Evolutionary conservation across 1,140 invertebrate genomes (phyloP).

Genomic region (Drosophila arizonae): DNA sequence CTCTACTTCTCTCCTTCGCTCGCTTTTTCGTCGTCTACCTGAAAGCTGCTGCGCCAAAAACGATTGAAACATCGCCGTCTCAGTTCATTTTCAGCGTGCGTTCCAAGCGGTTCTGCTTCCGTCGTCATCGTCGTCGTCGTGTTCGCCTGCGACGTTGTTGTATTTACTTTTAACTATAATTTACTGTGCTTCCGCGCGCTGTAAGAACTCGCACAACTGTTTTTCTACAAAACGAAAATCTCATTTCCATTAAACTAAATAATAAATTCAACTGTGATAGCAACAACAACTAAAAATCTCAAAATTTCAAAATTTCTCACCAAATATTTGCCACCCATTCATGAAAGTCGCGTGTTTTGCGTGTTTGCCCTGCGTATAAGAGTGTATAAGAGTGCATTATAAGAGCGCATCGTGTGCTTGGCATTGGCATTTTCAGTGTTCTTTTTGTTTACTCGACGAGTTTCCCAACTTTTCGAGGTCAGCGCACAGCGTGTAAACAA

Average conservation of each 20-base stretch:
- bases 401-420: constrained; percentile 4
- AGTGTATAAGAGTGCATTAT: constrained; percentile 13
- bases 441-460: constrained; percentile 33
- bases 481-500: constrained; percentile 28
- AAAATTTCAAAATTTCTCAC: constrained; percentile 21
- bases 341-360: constrained; percentile 53
- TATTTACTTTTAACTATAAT: constrained; percentile 32
- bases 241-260: constrained; percentile 15
- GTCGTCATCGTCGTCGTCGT: constrained; percentile 16
- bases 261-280: constrained; percentile 58
- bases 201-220: constrained; percentile 39
- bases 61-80: constrained; percentile 47
- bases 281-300: constrained; percentile 29
- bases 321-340: constrained; percentile 41
- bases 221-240: constrained; percentile 29
- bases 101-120: constrained; percentile 62
- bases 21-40: constrained; percentile 20
- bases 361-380: constrained; percentile 13
- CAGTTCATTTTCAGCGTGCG: constrained; percentile 70
- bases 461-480: constrained; percentile 56
- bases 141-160: constrained; percentile 12
- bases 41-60: constrained; percentile 59
- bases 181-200: constrained; percentile 62
- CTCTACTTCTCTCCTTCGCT: too few relatives aligned
- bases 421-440: constrained; percentile 15